Percentiles rank a stretch among this genome's conserved stretches.
Conservation (phyloP, 1,140 invertebrate species). For the Pomacea maculata region DNA sequence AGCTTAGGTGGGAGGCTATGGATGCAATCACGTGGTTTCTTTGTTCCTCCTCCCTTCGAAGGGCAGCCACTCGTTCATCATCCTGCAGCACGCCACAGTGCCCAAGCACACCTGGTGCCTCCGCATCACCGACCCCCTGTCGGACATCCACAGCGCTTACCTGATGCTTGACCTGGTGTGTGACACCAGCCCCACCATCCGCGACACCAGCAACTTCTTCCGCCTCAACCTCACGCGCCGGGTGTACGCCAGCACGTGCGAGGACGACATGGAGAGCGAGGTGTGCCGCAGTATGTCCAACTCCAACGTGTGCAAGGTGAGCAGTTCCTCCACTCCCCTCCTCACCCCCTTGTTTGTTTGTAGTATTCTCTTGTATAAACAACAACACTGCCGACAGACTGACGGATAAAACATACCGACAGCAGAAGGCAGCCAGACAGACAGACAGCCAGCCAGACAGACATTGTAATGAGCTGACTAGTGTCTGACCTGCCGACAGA, state of each 20-base stretch:
- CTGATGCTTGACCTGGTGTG: constrained; percentile 46
- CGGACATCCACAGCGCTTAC: constrained; percentile 36
- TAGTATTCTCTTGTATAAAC: no score
- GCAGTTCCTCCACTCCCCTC: not conserved
- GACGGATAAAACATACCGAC: no score
- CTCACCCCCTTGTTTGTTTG: no score
- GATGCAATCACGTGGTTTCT: no score
- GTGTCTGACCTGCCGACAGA: not conserved
- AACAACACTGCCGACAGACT: no score
- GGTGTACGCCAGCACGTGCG: constrained; percentile 43
- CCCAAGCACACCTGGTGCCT: constrained; percentile 35
- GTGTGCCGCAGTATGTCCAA: constrained; percentile 24
- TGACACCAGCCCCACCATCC: constrained; percentile 34
- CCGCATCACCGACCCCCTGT: constrained; percentile 34
- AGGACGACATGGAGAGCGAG: constrained; percentile 35
- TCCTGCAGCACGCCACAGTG: constrained; percentile 34
- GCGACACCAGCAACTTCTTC: constrained; percentile 36
- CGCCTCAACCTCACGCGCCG: constrained; percentile 32
- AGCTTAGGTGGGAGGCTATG: no score
- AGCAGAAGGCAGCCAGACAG: no score
- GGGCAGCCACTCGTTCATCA: constrained; percentile 40
- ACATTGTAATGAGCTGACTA: no score
- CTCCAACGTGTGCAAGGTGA: constrained; percentile 11
- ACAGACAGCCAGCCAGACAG: no score
- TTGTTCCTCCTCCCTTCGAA: not conserved